Base-by-base conservation (phyloP, 2,888 invertebrate genomes). In the Metallyticus violacea region DNA sequence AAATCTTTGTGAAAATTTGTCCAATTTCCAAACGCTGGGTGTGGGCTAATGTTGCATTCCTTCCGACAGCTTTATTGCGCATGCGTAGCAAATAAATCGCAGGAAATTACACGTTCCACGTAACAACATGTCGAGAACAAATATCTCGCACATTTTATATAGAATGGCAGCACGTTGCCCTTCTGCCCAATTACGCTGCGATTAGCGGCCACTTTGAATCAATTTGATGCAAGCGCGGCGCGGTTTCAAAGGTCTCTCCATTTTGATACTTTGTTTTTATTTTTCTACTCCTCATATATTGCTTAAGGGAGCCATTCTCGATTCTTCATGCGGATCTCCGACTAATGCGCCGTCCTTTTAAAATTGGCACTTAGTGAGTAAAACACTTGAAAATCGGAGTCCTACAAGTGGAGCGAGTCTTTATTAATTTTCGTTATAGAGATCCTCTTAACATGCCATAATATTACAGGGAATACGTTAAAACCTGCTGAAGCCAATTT, bases 121-220 rank as follows among this genome's bases (percentile, higher is more conserved):
- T n/a, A n/a, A n/a, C n/a, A n/a, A n/a, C n/a, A n/a, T n/a, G n/a
- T 62, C 40, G 40, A 62, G 40, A 62, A 62, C 40, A 62, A 62
- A 62, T 62, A 62, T 62, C 40, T 62, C 9, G 40, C 40, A 62
- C 40, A 62, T 62, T 62, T 62, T 62, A 77, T 26, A 77, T 26
- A 62, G 40, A 62, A 62, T 62, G 40, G 40, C 15, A 62, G 62
- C 25, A 76, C 26, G 86, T 62, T 25, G 81, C 76, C 76, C 82
- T 77, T 86, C 77, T 86, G 40, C 77, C 86, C 86, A 86, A 86
- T 86, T 86, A 86, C 77, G 27, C 26, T 25, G 78, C 86, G 81
- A 86, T 86, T 86, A 86, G 81, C 86, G 86, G 86, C 81, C 86
- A 86, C 86, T 86, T 86, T 86, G 86, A 86, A 81, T 86, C 86